Conservation (phyloP, 2,113 vertebrate genomes). For the Malaclemys terrapin region DNA sequence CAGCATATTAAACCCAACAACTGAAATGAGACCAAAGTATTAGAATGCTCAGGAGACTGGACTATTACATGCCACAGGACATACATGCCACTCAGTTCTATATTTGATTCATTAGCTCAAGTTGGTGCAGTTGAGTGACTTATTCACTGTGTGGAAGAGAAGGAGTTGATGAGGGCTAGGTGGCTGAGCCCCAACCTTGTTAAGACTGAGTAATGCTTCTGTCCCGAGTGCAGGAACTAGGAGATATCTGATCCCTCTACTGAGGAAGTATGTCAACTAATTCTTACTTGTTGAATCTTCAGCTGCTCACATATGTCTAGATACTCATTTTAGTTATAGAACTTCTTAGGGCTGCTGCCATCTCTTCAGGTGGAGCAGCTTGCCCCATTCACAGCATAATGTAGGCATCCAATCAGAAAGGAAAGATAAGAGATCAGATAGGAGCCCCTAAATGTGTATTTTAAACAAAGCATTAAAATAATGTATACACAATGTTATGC, state of each 20-base stretch:
- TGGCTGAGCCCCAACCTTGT: not conserved
- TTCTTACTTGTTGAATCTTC: not conserved
- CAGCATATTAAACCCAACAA: too few species aligned
- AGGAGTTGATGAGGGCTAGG: not conserved
- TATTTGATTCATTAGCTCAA: not conserved
- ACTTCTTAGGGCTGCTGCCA: not conserved
- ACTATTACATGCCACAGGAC: too few species aligned
- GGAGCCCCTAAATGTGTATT: not conserved
- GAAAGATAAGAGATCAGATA: not conserved
- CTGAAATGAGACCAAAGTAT: too few species aligned
- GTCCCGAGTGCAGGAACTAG: not conserved
- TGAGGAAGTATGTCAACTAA: not conserved
- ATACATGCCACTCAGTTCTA: not conserved
- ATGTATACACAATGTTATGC: not conserved
- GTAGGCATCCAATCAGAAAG: not conserved
- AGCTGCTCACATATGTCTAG: too few species aligned
- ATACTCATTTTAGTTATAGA: not conserved
- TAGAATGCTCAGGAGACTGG: not conserved
- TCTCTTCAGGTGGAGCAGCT: not conserved
- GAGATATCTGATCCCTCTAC: not conserved
- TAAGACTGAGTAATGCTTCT: not conserved
- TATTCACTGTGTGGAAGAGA: constrained; percentile 35
- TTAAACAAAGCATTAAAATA: not conserved
- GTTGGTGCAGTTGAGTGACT: constrained; percentile 37
- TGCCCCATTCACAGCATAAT: not conserved